Evolutionary conservation across 2,113 vertebrate genomes (phyloP).

Genomic region (Nyctereutes procyonoides): DNA sequence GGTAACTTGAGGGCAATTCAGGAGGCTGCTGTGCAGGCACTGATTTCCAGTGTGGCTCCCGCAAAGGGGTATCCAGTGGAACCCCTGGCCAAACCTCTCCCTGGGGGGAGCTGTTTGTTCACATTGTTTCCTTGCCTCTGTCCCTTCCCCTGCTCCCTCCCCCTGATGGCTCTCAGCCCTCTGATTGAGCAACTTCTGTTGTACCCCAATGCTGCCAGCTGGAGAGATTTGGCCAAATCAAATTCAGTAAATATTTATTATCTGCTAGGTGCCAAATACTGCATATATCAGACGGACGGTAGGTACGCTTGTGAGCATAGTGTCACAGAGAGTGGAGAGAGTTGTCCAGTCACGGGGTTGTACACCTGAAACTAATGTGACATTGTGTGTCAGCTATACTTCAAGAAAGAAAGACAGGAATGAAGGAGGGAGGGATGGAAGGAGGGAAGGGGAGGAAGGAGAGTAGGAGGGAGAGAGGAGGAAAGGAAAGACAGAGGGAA

Average conservation of each 20-base stretch:
- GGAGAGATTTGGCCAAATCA: neutral
- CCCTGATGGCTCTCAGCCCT: neutral
- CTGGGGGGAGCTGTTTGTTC: neutral
- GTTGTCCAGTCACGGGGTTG: neutral
- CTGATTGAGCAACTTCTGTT: neutral
- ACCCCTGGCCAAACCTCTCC: neutral
- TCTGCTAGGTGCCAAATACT: neutral
- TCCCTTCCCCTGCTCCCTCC: neutral
- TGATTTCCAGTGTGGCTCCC: neutral
- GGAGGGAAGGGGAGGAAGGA: neutral
- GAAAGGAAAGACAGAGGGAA: neutral
- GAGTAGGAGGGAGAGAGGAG: neutral
- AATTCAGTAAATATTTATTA: neutral
- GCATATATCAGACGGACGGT: rapidly evolving
- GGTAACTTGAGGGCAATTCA: neutral
- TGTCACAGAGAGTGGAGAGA: neutral
- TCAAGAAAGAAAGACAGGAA: neutral
- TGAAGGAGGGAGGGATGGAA: neutral
- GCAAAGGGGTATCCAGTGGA: neutral
- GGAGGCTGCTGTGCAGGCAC: neutral
- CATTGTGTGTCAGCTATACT: neutral
- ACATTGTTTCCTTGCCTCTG: neutral
- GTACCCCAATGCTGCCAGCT: neutral
- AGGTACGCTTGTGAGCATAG: neutral
- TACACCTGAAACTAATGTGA: neutral